These are phyloP conservation scores for Caenorhabditis sulstoni DNA, from an alignment of 2,888 invertebrate species.

Conservation along the genomic window DNA sequence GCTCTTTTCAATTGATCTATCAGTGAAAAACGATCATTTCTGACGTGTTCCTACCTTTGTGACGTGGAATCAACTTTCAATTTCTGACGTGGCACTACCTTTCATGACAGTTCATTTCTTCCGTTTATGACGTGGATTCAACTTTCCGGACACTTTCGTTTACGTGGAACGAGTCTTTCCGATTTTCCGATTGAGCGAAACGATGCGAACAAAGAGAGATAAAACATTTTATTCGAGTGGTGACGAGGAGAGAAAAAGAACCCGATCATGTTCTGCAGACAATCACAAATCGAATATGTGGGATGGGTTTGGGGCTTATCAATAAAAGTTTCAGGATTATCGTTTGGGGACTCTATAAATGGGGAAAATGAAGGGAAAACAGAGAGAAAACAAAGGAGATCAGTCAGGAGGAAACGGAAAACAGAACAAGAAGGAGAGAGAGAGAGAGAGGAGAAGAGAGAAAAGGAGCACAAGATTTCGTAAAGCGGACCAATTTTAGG, in stretches of 20 bases:
- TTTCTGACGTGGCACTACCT: too few relatives aligned
- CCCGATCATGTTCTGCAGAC: conserved; percentile 45
- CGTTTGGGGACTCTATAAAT: conserved; percentile 25
- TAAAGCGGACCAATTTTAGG: conserved; percentile 50
- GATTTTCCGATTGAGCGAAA: too few relatives aligned
- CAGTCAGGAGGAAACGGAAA: conserved; percentile 24
- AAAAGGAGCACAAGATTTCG: neutral
- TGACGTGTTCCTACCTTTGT: too few relatives aligned
- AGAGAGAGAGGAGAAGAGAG: neutral
- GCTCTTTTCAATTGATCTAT: too few relatives aligned
- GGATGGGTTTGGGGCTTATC: neutral
- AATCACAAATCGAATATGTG: conserved; percentile 55
- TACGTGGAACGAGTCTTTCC: too few relatives aligned
- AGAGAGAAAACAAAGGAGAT: conserved; percentile 23
- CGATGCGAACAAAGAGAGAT: neutral
- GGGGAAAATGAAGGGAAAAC: conserved; percentile 1
- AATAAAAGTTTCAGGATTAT: conserved; percentile 4
- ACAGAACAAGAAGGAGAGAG: conserved; percentile 15
- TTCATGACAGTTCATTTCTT: too few relatives aligned
- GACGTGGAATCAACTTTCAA: too few relatives aligned
- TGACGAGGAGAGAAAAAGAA: conserved; percentile 40
- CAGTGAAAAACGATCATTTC: too few relatives aligned
- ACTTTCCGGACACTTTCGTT: too few relatives aligned
- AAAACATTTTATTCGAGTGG: conserved; percentile 14
- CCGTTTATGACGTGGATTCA: too few relatives aligned